Evolutionary conservation across 2,113 vertebrate species (phyloP).

Genomic region (Hippocampus mohnikei): DNA sequence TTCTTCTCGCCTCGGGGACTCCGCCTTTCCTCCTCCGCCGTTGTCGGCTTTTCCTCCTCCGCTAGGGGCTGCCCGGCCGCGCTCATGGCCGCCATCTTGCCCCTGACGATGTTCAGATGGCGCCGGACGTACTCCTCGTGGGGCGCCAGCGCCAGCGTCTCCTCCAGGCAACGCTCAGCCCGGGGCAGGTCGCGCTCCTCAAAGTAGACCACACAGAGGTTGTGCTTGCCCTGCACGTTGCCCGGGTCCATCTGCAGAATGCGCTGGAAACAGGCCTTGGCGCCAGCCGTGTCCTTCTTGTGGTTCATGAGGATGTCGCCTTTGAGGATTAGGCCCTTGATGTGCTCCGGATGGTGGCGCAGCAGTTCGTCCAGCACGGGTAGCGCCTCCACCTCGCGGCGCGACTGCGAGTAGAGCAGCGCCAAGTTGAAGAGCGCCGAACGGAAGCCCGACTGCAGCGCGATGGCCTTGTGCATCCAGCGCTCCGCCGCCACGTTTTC

Average conservation of each 20-base stretch:
- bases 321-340: slow-evolving; percentile 95
- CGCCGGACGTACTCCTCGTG: slow-evolving; percentile 93
- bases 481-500: slow-evolving; percentile 85
- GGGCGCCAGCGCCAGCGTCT: slow-evolving; percentile 87
- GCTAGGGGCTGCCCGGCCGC: slow-evolving; percentile 62
- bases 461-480: slow-evolving; percentile 94
- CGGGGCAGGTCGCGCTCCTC: slow-evolving; percentile 88
- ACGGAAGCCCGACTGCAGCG: slow-evolving; percentile 85
- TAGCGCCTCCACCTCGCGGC: slow-evolving; percentile 85
- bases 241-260: slow-evolving; percentile 86
- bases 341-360: slow-evolving; percentile 87
- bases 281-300: slow-evolving; percentile 89
- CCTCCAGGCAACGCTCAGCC: slow-evolving; percentile 88
- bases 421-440: slow-evolving; percentile 96
- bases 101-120: slow-evolving; percentile 88
- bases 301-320: slow-evolving; percentile 99
- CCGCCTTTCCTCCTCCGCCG: slow-evolving; percentile 54
- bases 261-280: slow-evolving; percentile 87
- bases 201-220: slow-evolving; percentile 96
- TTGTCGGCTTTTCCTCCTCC: slow-evolving; percentile 19
- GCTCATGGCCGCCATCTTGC: slow-evolving; percentile 85
- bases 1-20: slow-evolving; percentile 65
- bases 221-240: slow-evolving; percentile 96
- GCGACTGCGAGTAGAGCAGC: slow-evolving; percentile 89
- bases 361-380: slow-evolving; percentile 87